Evolutionary conservation across 2,888 invertebrate genomes (phyloP), one percentile per base, ranked within the genome.

Genomic region (Lepidonotus clava): DNA sequence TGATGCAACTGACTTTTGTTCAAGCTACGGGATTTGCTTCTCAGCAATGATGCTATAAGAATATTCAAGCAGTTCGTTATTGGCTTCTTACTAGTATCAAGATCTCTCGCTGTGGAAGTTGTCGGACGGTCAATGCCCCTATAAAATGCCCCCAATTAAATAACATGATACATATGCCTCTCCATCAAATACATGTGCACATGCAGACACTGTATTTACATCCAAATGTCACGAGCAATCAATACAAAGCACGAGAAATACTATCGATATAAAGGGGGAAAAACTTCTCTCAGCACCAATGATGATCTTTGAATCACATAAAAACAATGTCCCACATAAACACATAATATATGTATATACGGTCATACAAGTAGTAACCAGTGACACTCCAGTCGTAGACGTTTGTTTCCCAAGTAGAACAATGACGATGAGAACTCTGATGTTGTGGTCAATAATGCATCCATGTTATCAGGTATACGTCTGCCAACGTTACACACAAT

Each of bases 211-310:
- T 1, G 21, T 66, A 28, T 32, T 56, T 38, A 71, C 36, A 56
- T n/a, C 14, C 36, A 34, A 38, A 21, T 34, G 14, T 21, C 24
- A 71, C 24, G 36, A 38, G 38, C 71, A 34, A n/a, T 71, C 36
- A 36, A 11, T 38, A 71, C 36, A 71, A 28, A 6, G 36, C 38
- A 71, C 38, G 21, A 5, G 38, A 38, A 71, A 34, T 71, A 71
- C 34, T 71, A 71, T 71, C 71, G 21, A 71, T 71, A 71, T 14
- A 71, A 71, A 71, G 36, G 38, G 38, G 38, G 14, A 28, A 14
- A 41, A 41, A 80, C 41, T 24, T 80, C 6, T 80, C 80, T 41
- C 80, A 80, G 80, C 80, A 80, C 80, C 80, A 80, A 80, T 46
- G 46, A 46, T 80, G 36, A 38, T 80, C 24, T 80, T 80, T 80